A percentile compares a stretch with the other conserved stretches of the same genome.
These are phyloP conservation scores for Paracyclopina nana DNA, from an alignment of 1,140 invertebrate species.

Conservation along the genomic window DNA sequence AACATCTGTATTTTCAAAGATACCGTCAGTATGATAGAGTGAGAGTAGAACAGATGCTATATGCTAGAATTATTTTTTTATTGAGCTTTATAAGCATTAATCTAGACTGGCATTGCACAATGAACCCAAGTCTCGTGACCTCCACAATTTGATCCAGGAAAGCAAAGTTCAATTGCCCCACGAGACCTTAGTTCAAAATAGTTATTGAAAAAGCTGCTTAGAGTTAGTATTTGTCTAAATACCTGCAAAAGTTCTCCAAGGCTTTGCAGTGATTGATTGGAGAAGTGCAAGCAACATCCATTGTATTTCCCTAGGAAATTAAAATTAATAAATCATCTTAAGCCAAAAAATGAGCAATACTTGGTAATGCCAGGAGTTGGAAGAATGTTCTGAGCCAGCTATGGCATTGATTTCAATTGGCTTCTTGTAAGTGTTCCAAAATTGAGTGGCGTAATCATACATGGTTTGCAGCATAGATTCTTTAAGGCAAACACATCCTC, in stretches of 20 bases:
- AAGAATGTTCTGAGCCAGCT: not conserved
- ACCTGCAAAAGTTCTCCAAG: not conserved
- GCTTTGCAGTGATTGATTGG: not conserved
- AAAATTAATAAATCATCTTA: too few relatives aligned
- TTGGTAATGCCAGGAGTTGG: conserved; percentile 1
- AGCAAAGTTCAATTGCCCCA: not conserved
- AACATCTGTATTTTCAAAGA: too few relatives aligned
- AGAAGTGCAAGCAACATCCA: not conserved
- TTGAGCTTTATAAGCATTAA: too few relatives aligned
- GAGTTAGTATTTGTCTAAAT: not conserved
- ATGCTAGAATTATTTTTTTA: too few relatives aligned
- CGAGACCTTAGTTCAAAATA: not conserved
- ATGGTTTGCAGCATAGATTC: not conserved
- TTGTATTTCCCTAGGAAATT: too few relatives aligned
- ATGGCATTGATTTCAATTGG: not conserved
- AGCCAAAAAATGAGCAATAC: too few relatives aligned
- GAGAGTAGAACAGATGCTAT: too few relatives aligned
- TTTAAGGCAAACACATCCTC: not conserved
- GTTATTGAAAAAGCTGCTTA: not conserved
- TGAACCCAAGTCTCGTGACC: not conserved
- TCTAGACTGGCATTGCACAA: conserved; percentile 2
- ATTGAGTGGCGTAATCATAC: not conserved
- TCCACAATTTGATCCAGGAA: not conserved
- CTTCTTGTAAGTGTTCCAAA: not conserved
- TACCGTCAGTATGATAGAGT: too few relatives aligned